Conservation (phyloP, 2,888 invertebrate species). For the Slavum lentiscoides region DNA sequence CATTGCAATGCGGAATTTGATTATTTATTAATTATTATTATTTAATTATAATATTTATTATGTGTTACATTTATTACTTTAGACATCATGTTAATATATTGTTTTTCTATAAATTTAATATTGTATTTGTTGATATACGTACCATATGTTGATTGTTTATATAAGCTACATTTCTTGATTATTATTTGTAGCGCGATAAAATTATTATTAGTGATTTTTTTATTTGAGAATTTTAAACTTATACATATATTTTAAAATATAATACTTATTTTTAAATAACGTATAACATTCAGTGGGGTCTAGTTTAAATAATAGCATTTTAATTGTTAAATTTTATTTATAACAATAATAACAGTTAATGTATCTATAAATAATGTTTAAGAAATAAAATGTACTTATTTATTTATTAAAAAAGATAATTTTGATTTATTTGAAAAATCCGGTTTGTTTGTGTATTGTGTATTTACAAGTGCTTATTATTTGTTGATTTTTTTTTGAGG, state of each 20-base stretch:
- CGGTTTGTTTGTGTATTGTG: not conserved
- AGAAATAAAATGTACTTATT: too few species aligned
- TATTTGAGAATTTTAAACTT: not conserved
- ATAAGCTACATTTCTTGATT: not conserved
- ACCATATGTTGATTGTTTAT: not conserved
- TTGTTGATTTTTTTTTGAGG: not conserved
- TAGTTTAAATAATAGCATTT: not conserved
- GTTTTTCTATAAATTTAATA: not conserved
- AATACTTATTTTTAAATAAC: not conserved
- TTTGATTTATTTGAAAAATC: not conserved
- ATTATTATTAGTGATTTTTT: not conserved
- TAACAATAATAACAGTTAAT: too few species aligned
- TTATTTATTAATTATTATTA: not conserved
- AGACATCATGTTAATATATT: not conserved
- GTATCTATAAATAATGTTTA: too few species aligned
- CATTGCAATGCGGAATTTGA: not conserved
- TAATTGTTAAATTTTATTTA: too few species aligned
- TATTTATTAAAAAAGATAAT: not conserved
- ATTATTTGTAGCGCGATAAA: not conserved
- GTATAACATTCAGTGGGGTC: not conserved
- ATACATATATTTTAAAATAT: not conserved
- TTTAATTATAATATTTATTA: not conserved
- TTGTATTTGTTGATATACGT: not conserved
- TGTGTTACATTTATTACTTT: not conserved
- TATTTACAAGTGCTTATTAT: conserved; percentile 11